Base-by-base conservation (phyloP, 2,797 vertebrate species). In the Enteromius radiatus region DNA sequence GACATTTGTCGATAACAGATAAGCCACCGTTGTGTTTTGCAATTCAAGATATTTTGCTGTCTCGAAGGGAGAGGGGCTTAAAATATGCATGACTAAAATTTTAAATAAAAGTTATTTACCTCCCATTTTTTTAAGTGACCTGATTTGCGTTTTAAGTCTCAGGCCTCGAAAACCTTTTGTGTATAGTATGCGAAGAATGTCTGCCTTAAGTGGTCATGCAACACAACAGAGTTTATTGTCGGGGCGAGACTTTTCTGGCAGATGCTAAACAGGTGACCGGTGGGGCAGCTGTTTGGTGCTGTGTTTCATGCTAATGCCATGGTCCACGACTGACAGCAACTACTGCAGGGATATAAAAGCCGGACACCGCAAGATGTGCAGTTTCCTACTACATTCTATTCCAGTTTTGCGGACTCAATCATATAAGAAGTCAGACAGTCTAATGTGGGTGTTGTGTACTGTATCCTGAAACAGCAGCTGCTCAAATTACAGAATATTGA, bases 391-490 rank as follows among this genome's bases (percentile, higher is more conserved):
- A 41, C 64, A 68, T 68, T 84, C 49, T 81, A 83, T 86, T 86
- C 84, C 65, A 26, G 70, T 28, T 76, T 26, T 59, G 76, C 26
- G 41, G 59, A 78, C 85, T 84, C 81, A 88, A 81, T 86, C 83
- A 80, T 80, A 59, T 64, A 70, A 76, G 78, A 67, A 79, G 71
- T 77, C 77, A 83, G 92, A 93, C 91, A 92, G 87, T 93, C 95
- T 92, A 90, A 94, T 93, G 88, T 92, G 92, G 92, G 93, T 91
- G 45, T 93, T 93, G 88, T 93, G 92, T 93, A 95, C 90, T 91
- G 87, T 89, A 90, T 93, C 91, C 81, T 26, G 83, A 93, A 87
- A 93, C 71, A 56, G 91, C 71, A 80, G 78, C 36, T 49, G 70
- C 77, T 86, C 81, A 84, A 85, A 86, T 88, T 85, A 81, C 83